Evolutionary conservation across 2,113 vertebrate species (phyloP).

Genomic region (Brachypodius melanocephalos): DNA sequence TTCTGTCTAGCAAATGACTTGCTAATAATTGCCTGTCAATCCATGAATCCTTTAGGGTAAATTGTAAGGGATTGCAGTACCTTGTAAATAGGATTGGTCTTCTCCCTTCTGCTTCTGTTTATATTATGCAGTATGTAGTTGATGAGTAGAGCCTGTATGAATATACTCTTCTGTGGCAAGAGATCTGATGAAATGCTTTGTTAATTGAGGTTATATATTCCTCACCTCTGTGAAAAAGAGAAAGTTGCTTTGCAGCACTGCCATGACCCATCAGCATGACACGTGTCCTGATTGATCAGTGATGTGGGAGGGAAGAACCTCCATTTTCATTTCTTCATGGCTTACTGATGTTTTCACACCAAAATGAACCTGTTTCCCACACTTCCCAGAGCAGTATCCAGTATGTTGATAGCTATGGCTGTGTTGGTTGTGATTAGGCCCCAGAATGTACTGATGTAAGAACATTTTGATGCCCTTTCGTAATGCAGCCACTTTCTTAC

Average conservation of each 20-base stretch:
- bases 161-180: background rate
- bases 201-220: background rate
- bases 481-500: background rate
- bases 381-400: background rate
- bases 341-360: background rate
- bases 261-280: background rate
- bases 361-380: background rate
- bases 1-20: background rate
- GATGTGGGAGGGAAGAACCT: background rate
- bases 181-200: background rate
- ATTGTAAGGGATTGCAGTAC: background rate
- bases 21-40: background rate
- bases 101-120: background rate
- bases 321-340: background rate
- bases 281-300: background rate
- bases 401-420: background rate
- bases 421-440: background rate
- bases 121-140: background rate
- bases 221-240: background rate
- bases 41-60: background rate
- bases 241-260: background rate
- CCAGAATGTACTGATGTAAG: background rate
- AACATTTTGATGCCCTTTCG: background rate
- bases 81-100: slow-evolving; percentile 13
- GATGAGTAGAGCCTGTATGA: background rate